Percentiles rank a stretch among this genome's conserved stretches.
These are phyloP conservation scores for Diplazon laetatorius DNA, from an alignment of 2,888 invertebrate genomes.

Conservation along the genomic window DNA sequence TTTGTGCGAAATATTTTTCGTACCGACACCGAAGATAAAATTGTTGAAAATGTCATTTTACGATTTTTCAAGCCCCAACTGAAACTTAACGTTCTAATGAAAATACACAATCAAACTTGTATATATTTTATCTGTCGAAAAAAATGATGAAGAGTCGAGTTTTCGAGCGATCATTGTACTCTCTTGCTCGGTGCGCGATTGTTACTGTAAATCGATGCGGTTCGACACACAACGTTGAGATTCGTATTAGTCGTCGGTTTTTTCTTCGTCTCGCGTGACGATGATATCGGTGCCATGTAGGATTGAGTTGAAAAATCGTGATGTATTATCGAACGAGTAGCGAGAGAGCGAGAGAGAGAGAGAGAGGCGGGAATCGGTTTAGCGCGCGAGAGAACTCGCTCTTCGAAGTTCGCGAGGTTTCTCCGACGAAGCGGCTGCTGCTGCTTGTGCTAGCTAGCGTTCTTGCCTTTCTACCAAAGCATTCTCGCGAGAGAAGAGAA, in stretches of 20 bases:
- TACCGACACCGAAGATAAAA: background rate
- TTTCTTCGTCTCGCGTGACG: no score
- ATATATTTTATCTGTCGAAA: no score
- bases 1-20: conserved; percentile 12
- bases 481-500: conserved; percentile 65
- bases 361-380: conserved; percentile 13
- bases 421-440: conserved; percentile 66
- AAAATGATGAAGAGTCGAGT: conserved; percentile 42
- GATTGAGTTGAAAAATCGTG: no score
- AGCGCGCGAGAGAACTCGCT: conserved; percentile 38
- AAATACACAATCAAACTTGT: no score
- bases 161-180: conserved; percentile 35
- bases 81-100: no score
- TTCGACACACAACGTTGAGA: conserved; percentile 67
- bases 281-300: no score
- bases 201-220: conserved; percentile 66
- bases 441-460: no score
- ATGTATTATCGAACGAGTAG: no score
- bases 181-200: conserved; percentile 36
- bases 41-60: no score
- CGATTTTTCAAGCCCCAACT: no score
- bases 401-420: conserved; percentile 72
- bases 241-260: conserved; percentile 36
- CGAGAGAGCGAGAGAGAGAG: no score
- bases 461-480: conserved; percentile 69